phyloP scores from a whole-genome alignment of 1,140 invertebrate genomes.

The Cotesia vestalis region DNA sequence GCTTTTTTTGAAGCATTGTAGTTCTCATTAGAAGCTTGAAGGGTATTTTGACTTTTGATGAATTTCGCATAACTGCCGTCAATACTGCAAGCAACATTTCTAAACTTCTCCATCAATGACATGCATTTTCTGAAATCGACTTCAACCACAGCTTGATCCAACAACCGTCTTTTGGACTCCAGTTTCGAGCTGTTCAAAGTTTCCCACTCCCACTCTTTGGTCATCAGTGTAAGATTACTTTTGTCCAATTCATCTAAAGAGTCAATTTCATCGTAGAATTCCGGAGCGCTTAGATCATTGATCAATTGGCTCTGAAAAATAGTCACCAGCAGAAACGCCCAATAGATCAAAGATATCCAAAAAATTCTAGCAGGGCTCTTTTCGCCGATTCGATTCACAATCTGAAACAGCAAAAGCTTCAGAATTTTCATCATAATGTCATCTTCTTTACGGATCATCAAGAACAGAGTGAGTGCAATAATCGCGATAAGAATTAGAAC shows the following conservation, averaged over 20 bases:
- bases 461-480: background rate
- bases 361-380: constrained; percentile 29
- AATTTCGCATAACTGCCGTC: constrained; percentile 32
- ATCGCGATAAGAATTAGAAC: background rate
- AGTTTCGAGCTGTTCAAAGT: constrained; percentile 16
- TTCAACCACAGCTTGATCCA: background rate
- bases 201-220: constrained; percentile 19
- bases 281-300: constrained; percentile 26
- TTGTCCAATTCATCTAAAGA: constrained; percentile 25
- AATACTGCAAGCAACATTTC: constrained; percentile 34
- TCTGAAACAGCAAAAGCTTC: constrained; percentile 30
- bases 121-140: constrained; percentile 32
- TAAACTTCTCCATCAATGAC: background rate
- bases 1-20: constrained; percentile 2
- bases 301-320: constrained; percentile 35
- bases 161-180: constrained; percentile 1
- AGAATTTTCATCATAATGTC: constrained; percentile 23
- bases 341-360: constrained; percentile 31
- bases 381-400: constrained; percentile 24
- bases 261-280: constrained; percentile 33
- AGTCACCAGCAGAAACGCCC: constrained; percentile 24
- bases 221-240: constrained; percentile 29
- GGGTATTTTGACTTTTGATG: background rate
- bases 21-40: background rate
- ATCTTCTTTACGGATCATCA: constrained; percentile 1